These are phyloP conservation scores for Ophiothrix spiculata DNA, from an alignment of 35 echinoderm and acorn worm species.

Conservation along the genomic window DNA sequence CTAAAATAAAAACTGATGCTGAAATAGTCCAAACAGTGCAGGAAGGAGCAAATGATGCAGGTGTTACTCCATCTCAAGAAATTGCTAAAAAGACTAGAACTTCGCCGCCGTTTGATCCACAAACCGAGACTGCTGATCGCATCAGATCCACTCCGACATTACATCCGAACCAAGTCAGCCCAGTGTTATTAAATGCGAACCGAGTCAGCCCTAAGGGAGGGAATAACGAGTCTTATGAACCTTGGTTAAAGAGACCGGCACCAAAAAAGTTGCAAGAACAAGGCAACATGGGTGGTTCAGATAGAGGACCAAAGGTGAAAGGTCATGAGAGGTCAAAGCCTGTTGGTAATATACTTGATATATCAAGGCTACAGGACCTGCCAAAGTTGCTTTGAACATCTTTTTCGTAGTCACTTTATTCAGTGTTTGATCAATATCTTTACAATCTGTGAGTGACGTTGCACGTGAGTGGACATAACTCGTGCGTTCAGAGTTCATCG, in stretches of 20 bases:
- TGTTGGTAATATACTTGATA: conserved; percentile 69
- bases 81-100: no score
- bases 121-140: neutral
- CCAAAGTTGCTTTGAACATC: conserved; percentile 87
- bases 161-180: neutral
- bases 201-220: neutral
- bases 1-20: neutral
- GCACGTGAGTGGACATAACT: no score
- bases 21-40: neutral
- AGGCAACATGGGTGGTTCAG: no score
- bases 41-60: neutral
- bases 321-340: neutral
- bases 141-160: neutral
- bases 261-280: neutral
- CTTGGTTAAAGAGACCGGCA: neutral
- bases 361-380: conserved; percentile 65
- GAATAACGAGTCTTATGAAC: neutral
- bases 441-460: no score
- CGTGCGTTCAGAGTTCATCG: no score
- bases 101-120: neutral
- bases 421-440: no score
- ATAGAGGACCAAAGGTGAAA: neutral
- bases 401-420: no score
- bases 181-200: neutral
- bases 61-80: no score